phyloP scores from a whole-genome alignment of 1,140 invertebrate genomes.

The Drosophila erecta region DNA sequence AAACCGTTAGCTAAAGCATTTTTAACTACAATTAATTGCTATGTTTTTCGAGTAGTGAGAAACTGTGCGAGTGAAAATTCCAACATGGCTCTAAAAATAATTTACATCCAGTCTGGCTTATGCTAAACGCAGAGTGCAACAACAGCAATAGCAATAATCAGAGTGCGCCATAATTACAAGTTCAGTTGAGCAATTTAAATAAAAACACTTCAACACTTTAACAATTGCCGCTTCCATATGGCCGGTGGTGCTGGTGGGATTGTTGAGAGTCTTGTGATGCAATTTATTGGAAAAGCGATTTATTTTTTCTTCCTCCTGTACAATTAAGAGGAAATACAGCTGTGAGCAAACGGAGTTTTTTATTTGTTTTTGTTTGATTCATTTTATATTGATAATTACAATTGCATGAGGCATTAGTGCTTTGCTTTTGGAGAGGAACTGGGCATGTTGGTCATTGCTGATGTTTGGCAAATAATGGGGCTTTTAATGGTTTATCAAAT shows the following conservation, averaged over 20 bases:
- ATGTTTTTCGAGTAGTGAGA: slow-evolving; percentile 49
- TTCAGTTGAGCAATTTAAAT: slow-evolving; percentile 81
- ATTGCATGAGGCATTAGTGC: slow-evolving; percentile 28
- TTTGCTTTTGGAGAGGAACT: slow-evolving; percentile 12
- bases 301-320: slow-evolving; percentile 23
- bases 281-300: slow-evolving; percentile 75
- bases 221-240: slow-evolving; percentile 65
- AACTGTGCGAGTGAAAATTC: slow-evolving; percentile 30
- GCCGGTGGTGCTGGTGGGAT: slow-evolving; percentile 30
- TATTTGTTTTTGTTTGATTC: slow-evolving; percentile 20
- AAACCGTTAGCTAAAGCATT: slow-evolving; percentile 76
- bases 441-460: slow-evolving; percentile 33
- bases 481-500: slow-evolving; percentile 31
- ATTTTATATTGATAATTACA: slow-evolving; percentile 39
- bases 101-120: slow-evolving; percentile 28
- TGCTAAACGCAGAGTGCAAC: slow-evolving; percentile 16
- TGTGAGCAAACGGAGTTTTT: slow-evolving; percentile 24
- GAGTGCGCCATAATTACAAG: slow-evolving; percentile 73
- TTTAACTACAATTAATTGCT: slow-evolving; percentile 74
- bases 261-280: slow-evolving; percentile 63
- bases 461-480: slow-evolving; percentile 26
- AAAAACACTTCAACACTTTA: slow-evolving; percentile 80
- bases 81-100: slow-evolving; percentile 56
- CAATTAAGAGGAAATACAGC: slow-evolving; percentile 53
- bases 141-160: slow-evolving; percentile 50